phyloP scores from a whole-genome alignment of 2,888 invertebrate genomes.

The Chironomus riparius region DNA sequence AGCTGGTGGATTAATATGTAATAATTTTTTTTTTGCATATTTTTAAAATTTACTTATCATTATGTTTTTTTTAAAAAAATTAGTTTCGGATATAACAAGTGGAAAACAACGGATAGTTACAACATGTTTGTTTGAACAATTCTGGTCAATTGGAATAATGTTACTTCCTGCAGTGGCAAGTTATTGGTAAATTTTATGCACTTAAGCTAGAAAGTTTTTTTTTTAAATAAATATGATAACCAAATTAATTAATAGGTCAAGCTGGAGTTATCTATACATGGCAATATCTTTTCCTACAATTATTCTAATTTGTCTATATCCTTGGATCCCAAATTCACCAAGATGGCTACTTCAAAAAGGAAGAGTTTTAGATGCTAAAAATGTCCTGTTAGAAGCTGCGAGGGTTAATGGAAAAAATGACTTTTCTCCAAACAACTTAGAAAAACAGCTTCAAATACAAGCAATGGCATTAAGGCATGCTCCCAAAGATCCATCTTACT shows the following conservation, averaged over 20 bases:
- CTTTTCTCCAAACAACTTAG: conserved; percentile 38
- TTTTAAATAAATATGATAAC: too few species aligned
- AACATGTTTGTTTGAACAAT: conserved; percentile 42
- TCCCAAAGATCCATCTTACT: conserved; percentile 36
- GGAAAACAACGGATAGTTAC: conserved; percentile 40
- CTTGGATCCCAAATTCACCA: conserved; percentile 45
- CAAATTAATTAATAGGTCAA: conserved; percentile 26
- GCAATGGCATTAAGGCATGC: conserved; percentile 34
- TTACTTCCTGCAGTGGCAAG: conserved; percentile 40
- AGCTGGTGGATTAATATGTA: conserved; percentile 42
- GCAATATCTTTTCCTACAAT: conserved; percentile 43
- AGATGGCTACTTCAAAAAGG: conserved; percentile 39
- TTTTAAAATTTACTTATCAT: too few species aligned
- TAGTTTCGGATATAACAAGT: conserved; percentile 42
- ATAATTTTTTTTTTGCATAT: conserved; percentile 30
- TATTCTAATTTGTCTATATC: conserved; percentile 38
- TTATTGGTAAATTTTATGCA: conserved; percentile 33
- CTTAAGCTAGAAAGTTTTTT: too few species aligned
- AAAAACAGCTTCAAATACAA: conserved; percentile 35
- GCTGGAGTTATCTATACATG: conserved; percentile 42
- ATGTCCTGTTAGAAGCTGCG: conserved; percentile 38
- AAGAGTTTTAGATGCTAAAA: conserved; percentile 37
- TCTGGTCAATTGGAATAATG: conserved; percentile 44
- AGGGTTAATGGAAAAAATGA: conserved; percentile 38
- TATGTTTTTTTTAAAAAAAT: too few species aligned